A percentile compares a stretch with the other conserved stretches of the same genome.
These are phyloP conservation scores for Ochropleura plecta DNA, from an alignment of 2,888 invertebrate species.

Conservation along the genomic window DNA sequence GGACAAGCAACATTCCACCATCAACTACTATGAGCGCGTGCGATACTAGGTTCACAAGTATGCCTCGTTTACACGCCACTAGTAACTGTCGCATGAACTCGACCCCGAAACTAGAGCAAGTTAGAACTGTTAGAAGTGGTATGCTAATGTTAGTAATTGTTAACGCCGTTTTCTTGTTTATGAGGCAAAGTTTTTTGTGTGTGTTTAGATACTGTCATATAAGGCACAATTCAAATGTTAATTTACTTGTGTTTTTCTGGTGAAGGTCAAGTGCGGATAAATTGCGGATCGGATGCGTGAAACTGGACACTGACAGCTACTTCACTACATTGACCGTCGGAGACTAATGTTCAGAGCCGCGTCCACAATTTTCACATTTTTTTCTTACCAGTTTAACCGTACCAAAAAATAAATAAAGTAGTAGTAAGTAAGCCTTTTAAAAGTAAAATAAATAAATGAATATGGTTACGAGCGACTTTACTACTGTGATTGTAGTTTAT, in stretches of 20 bases:
- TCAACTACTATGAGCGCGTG: neutral
- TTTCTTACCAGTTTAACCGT: neutral
- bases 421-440: too few relatives aligned
- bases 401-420: too few relatives aligned
- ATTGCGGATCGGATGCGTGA: neutral
- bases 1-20: neutral
- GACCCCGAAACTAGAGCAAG: conserved; percentile 45
- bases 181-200: neutral
- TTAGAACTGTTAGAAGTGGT: conserved; percentile 36
- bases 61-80: conserved; percentile 37
- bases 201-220: neutral
- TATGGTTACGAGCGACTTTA: neutral
- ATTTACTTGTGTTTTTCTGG: neutral
- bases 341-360: neutral
- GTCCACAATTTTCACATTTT: neutral
- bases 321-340: neutral
- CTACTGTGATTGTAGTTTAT: neutral
- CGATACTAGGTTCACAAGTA: neutral
- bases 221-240: neutral
- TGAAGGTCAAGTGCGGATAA: neutral
- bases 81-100: conserved; percentile 53
- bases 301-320: neutral
- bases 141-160: conserved; percentile 47
- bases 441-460: too few relatives aligned
- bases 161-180: conserved; percentile 29